Evolutionary conservation across 2,797 vertebrate genomes (phyloP).

Genomic region (Lutjanus campechanus): DNA sequence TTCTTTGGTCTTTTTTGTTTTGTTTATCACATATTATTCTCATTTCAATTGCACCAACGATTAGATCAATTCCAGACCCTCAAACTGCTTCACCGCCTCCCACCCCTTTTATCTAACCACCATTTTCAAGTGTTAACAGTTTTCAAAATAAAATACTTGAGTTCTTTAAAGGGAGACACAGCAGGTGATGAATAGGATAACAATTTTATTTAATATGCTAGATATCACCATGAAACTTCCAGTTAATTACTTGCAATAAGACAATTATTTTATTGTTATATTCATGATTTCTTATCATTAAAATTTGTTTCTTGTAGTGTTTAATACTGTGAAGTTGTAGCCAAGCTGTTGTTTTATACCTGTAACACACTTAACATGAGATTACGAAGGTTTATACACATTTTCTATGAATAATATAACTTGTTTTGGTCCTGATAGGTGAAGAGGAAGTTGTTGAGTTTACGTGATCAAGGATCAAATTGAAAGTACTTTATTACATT

Average conservation of each 20-base stretch:
- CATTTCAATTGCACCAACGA: background rate
- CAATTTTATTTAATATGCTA: too few relatives aligned
- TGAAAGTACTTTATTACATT: slow-evolving; percentile 82
- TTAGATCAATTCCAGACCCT: background rate
- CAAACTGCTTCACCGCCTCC: background rate
- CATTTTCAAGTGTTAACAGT: background rate
- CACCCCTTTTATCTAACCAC: background rate
- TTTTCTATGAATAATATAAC: slow-evolving; percentile 78
- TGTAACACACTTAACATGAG: slow-evolving; percentile 79
- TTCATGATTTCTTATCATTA: slow-evolving; percentile 71
- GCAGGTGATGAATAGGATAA: too few relatives aligned
- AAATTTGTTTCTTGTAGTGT: slow-evolving; percentile 84
- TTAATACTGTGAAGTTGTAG: slow-evolving; percentile 82
- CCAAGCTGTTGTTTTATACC: slow-evolving; percentile 78
- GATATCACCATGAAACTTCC: too few relatives aligned
- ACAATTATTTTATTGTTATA: too few relatives aligned
- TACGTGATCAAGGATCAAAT: slow-evolving; percentile 72
- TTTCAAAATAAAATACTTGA: background rate
- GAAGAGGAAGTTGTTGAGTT: slow-evolving; percentile 55
- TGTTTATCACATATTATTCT: background rate
- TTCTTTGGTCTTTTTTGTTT: background rate
- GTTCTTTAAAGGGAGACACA: background rate
- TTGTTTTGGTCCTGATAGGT: slow-evolving; percentile 70
- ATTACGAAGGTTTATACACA: slow-evolving; percentile 82
- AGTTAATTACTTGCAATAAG: too few relatives aligned